Conservation (phyloP, 2,113 vertebrate species). For the Globicephala melas region DNA sequence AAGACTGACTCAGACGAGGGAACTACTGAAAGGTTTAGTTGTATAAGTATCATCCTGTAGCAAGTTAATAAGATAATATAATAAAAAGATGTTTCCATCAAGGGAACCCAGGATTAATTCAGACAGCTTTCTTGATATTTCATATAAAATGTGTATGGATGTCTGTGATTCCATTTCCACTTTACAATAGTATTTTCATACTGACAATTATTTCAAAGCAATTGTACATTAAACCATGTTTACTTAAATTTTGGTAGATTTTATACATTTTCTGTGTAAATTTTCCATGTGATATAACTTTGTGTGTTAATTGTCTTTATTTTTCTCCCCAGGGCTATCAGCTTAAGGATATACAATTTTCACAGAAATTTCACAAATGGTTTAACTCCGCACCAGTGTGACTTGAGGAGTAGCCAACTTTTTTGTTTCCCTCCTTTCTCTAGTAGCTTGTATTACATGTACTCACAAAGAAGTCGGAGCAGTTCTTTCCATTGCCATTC, state of each 20-base stretch:
- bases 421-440: background rate
- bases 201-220: background rate
- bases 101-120: background rate
- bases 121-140: background rate
- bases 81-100: background rate
- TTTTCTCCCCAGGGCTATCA: background rate
- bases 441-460: too few species aligned
- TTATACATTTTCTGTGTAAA: background rate
- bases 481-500: background rate
- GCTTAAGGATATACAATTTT: background rate
- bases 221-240: background rate
- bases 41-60: background rate
- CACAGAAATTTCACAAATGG: background rate
- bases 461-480: background rate
- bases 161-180: background rate
- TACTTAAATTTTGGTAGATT: background rate
- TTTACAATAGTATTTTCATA: background rate
- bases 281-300: background rate
- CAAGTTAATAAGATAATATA: background rate
- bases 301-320: background rate
- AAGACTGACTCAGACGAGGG: conserved; percentile 34
- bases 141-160: background rate
- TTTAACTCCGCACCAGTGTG: background rate
- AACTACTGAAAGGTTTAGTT: conserved; percentile 54
- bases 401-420: background rate